phyloP scores from a whole-genome alignment of 92 coral and sea anemone genomes.

The Parazoanthus swiftii region DNA sequence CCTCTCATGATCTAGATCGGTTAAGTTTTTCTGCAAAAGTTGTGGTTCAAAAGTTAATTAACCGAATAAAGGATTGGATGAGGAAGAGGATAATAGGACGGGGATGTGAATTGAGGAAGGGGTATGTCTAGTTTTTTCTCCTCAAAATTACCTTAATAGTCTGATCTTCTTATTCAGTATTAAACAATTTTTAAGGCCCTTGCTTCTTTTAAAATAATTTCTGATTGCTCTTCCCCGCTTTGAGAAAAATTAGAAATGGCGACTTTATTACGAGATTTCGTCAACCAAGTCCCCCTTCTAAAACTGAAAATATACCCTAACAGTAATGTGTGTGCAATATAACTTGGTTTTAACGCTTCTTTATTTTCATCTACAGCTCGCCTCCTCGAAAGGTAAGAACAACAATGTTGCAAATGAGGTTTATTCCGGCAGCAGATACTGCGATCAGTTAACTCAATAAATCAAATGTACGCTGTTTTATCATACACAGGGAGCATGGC shows the following conservation, averaged over 20 bases:
- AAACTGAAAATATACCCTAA: background rate
- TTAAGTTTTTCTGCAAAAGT: too few relatives aligned
- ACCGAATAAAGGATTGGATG: too few relatives aligned
- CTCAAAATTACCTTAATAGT: background rate
- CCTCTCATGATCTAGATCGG: too few relatives aligned
- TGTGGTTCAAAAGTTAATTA: too few relatives aligned
- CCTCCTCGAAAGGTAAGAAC: conserved; percentile 84
- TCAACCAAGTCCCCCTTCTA: background rate
- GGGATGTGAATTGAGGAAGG: too few relatives aligned
- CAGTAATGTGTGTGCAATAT: background rate
- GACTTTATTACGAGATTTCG: too few relatives aligned
- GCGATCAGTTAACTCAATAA: background rate
- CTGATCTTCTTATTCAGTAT: background rate
- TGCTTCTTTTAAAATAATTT: too few relatives aligned
- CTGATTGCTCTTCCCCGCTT: too few relatives aligned
- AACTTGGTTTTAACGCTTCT: background rate
- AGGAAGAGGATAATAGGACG: too few relatives aligned
- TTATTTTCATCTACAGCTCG: conserved; percentile 57
- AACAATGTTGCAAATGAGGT: too few relatives aligned
- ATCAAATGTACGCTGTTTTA: background rate
- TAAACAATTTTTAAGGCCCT: too few relatives aligned
- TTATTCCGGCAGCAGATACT: background rate
- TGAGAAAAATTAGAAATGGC: too few relatives aligned
- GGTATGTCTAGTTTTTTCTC: background rate
- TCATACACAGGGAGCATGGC: conserved; percentile 71